Percentiles rank a stretch among this genome's conserved stretches.
Conservation (phyloP, 2,113 vertebrate genomes). For the Chamaea fasciata region DNA sequence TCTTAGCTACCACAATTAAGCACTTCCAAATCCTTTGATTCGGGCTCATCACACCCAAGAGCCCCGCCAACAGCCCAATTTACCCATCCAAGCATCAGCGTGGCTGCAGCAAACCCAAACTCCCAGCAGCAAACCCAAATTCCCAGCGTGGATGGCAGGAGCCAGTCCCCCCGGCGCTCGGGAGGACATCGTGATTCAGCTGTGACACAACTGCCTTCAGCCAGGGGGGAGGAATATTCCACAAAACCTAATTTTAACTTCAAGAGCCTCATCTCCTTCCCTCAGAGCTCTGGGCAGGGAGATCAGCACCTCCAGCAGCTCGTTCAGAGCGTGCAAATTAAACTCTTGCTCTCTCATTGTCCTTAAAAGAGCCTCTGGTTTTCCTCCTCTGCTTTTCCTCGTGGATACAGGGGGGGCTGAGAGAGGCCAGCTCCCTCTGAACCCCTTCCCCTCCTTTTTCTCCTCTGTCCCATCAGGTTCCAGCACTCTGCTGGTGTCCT, state of each 20-base stretch:
- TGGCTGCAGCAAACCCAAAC: background rate
- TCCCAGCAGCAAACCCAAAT: background rate
- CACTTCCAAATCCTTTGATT: background rate
- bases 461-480: background rate
- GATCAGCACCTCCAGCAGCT: conserved; percentile 28
- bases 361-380: background rate
- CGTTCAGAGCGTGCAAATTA: background rate
- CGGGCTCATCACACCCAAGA: background rate
- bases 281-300: conserved; percentile 17
- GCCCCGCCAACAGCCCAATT: background rate
- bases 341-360: background rate
- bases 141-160: background rate
- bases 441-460: background rate
- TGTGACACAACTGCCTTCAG: background rate
- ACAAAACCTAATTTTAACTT: conserved; percentile 38
- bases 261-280: background rate
- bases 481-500: background rate
- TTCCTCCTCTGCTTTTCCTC: background rate
- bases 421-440: background rate
- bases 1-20: background rate
- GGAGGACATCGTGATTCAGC: background rate
- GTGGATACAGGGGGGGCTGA: rapidly evolving
- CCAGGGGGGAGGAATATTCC: conserved; percentile 10
- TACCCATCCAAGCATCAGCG: background rate
- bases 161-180: background rate